Percentiles rank a stretch among this genome's conserved stretches.
Evolutionary conservation across 2,797 vertebrate genomes (phyloP).

Genomic region (Sciurus carolinensis): DNA sequence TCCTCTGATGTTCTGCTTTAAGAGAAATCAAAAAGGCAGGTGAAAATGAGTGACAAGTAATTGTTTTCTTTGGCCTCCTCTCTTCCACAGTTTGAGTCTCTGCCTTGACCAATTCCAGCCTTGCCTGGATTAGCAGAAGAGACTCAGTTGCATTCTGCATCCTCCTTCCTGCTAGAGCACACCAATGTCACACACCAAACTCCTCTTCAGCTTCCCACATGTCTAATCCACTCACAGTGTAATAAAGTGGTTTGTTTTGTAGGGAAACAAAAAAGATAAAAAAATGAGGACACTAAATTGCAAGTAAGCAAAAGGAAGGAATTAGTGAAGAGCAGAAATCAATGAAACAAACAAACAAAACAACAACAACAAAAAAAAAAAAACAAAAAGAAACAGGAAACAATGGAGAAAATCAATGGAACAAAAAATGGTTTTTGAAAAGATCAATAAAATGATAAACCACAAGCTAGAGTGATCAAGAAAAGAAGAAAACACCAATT

Average conservation of each 20-base stretch:
- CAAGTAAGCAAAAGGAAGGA: background rate
- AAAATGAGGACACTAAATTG: background rate
- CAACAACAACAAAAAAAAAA: background rate
- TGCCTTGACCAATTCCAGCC: background rate
- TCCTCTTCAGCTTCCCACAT: background rate
- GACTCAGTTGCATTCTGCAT: background rate
- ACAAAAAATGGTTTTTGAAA: background rate
- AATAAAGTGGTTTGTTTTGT: background rate
- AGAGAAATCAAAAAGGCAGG: background rate
- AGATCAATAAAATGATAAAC: background rate
- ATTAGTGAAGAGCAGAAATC: background rate
- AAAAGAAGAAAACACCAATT: background rate
- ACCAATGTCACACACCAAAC: background rate
- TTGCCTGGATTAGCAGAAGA: background rate
- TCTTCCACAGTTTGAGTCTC: background rate
- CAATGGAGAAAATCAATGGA: background rate
- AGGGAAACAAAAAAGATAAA: background rate
- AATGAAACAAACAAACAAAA: background rate
- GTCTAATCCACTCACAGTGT: background rate
- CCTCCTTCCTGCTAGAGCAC: background rate
- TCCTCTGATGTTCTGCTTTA: background rate
- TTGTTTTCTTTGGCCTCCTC: background rate
- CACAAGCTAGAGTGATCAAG: background rate
- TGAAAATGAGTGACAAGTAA: background rate
- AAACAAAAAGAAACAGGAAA: background rate